Base-by-base conservation (phyloP, 2,888 invertebrate genomes). In the Cephus pulcher region DNA sequence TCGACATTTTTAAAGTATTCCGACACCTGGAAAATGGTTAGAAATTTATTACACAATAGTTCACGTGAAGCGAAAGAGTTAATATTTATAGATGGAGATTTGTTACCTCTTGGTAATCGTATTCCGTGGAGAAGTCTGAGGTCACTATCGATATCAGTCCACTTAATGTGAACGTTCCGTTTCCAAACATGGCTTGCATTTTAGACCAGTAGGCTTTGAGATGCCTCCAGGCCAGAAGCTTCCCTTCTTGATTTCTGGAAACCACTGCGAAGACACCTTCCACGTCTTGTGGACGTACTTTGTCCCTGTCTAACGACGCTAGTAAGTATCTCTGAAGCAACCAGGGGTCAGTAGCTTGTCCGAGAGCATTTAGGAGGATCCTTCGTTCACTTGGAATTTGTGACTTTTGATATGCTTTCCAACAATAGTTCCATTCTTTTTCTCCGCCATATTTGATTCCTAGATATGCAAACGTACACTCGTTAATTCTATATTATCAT, bases 271-370 rank as follows among this genome's bases (percentile, higher is more conserved):
- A 91, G 0, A 97, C 96, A 0, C 94, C 91, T 71, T 95, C 94
- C 0, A 97, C 95, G 84, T 96, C 95, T 82, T 95, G 94, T 0
- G 95, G 94, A 85, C 94, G 93, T 33, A 97, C 93, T 86, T 94
- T 93, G 73, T 94, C 94, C 84, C 95, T 94, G 78, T 96, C 94
- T 68, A 96, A 92, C 0, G 95, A 95, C 80, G 95, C 94, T 75
- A 96, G 93, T 75, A 97, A 93, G 92, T 96, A 96, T 94, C 96
- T 94, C 89, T 96, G 95, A 69, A 97, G 93, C 34, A 97, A 93
- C 97, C 97, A 97, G 40, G 96, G 95, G 89, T 97, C 95, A 0
- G 93, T 92, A 0, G 96, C 93, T 68, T 95, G 94, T 0, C 96
- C 95, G 79, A 97, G 90, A 0, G 96, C 95, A 83, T 94, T 93